Evolutionary conservation across 2,888 invertebrate genomes (phyloP), one percentile per base, ranked within the genome.

Genomic region (Leucophenga maculata): DNA sequence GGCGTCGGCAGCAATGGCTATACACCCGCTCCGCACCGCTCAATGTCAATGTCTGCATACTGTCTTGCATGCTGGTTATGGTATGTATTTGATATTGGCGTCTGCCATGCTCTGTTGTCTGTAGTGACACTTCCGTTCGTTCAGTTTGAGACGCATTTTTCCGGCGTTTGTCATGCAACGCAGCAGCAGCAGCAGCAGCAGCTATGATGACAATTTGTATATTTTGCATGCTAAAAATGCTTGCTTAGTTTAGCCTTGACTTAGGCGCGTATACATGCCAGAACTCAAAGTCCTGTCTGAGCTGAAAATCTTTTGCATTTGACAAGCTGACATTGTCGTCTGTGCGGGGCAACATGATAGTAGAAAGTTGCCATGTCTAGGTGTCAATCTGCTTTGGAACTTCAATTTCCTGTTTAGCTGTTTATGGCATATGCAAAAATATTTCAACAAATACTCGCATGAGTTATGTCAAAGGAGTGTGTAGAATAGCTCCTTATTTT

Each of bases 331-430:
- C 39, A 11, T 6, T 39, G 9, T 39, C 11, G 3, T 39, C 4
- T 39, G 39, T 39, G 39, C 13, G 13, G 16, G 46, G 59, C 75
- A 75, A n/a, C n/a, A n/a, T n/a, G n/a, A n/a, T n/a, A n/a, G n/a
- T 78, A 73, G 77, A 26, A 26, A 26, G 26, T 11, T 39, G 8
- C 1, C 39, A 39, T 39, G 39, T 39, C 39, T 39, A 60, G 32
- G 32, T 55, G 55, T 55, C 9, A 16, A n/a, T 57, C 26, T 57
- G 31, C n/a, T 31, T 16, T 16, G 39, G 60, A 39, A 39, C 44
- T 44, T 60, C 60, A 39, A 60, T 60, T 60, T 60, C 60, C 60
- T 22, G 60, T 60, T 55, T 55, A 26, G 26, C 22, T 52, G 52
- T 11, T 52, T 16, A 18, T 52, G 52, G 16, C 52, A 52, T 52